Base-by-base conservation (phyloP, 2,888 invertebrate genomes). In the Endomychus coccineus region DNA sequence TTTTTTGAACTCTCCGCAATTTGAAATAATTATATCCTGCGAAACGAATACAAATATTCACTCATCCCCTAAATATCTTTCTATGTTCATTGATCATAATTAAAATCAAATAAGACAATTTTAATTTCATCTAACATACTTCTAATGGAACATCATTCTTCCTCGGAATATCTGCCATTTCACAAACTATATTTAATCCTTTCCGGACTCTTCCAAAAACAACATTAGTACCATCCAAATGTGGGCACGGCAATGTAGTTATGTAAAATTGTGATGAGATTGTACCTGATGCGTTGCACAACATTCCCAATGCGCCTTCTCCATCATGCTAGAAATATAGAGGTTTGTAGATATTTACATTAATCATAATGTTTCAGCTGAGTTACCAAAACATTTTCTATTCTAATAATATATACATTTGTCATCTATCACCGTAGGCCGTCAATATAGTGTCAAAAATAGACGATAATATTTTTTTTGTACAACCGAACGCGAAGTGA, bases 201-300 rank as follows among this genome's bases (percentile, higher is more conserved):
- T 80, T 80, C 10, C 79, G 50, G n/a, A 91, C 84, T 44, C 72
- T 73, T 0, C 90, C 91, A 56, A 88, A 85, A 14, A 80, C 86
- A 2, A 90, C 88, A 62, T 91, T 87, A 10, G 73, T 78, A 3
- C 76, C 80, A 61, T 91, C 83, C 27, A 91, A 68, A 58, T 90
- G 89, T 1, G 74, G 67, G 53, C 86, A 84, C 2, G 78, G 74
- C 1, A 77, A 79, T 1, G 80, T 77, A 1, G 87, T 84, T 39
- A 96, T 85, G 59, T 94, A 89, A 69, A 97, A 97, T 67, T 97
- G 97, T 0, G 95, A 95, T 16, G 17, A 28, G 62, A 95, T 96
- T 5, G 89, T 85, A 62, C 96, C 73, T 9, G 77, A 76, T 33
- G 80, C 92, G 61, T 71, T 80, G 67, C 83, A 96, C 51, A 82